Conservation (phyloP, 37 sponge, comb jelly and placozoan genomes). For the Crambe crambe region DNA sequence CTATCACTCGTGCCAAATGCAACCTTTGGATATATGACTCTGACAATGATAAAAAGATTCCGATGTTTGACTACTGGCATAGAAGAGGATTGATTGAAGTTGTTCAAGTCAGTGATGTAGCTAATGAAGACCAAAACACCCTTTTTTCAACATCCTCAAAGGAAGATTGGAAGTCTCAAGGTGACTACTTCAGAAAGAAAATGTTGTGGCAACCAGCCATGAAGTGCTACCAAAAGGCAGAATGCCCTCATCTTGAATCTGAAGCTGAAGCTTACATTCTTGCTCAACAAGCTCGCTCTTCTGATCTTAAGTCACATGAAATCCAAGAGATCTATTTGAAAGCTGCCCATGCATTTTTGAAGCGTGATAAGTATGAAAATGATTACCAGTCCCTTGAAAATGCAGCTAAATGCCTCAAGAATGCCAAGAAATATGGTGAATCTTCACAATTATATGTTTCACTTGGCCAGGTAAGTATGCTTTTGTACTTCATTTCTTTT, state of each 20-base stretch:
- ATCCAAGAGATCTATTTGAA: slow-evolving; percentile 20
- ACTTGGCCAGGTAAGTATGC: slow-evolving; percentile 19
- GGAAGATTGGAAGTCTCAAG: slow-evolving; percentile 79
- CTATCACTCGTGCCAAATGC: slow-evolving; percentile 70
- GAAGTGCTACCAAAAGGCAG: slow-evolving; percentile 68
- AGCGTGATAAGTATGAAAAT: slow-evolving; percentile 38
- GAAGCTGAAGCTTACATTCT: slow-evolving; percentile 46
- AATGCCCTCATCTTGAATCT: slow-evolving; percentile 1
- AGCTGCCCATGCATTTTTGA: slow-evolving; percentile 51
- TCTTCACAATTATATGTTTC: slow-evolving; percentile 26
- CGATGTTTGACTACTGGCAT: slow-evolving; percentile 58
- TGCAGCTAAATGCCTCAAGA: slow-evolving; percentile 66
- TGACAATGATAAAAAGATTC: slow-evolving; percentile 22
- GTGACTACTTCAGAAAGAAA: slow-evolving; percentile 67
- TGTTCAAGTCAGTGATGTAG: not conserved
- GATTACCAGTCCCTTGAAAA: slow-evolving; percentile 8
- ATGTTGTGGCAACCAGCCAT: slow-evolving; percentile 63
- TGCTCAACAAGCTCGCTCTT: slow-evolving; percentile 13
- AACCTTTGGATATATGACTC: slow-evolving; percentile 85
- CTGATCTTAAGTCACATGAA: not conserved
- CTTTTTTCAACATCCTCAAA: slow-evolving; percentile 51
- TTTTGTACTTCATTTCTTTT: too few species aligned
- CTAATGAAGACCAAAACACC: slow-evolving; percentile 18
- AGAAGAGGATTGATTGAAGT: slow-evolving; percentile 40
- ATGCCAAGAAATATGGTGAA: slow-evolving; percentile 23